A percentile compares a stretch with the other conserved stretches of the same genome.
phyloP scores from a whole-genome alignment of 2,888 invertebrate genomes.

The Apodemia zela region DNA sequence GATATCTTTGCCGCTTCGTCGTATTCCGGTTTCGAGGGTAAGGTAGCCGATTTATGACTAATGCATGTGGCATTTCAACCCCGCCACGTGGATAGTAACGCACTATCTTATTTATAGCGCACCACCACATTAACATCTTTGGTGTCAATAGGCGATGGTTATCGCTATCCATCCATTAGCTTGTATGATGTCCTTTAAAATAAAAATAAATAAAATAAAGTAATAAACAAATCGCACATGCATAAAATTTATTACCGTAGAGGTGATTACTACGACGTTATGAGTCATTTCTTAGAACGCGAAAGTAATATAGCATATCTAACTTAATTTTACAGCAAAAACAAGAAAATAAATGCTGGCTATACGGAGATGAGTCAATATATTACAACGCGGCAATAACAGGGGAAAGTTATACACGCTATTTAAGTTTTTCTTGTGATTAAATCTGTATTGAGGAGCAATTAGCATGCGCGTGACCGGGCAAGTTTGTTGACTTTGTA shows the following conservation, averaged over 20 bases:
- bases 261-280: not conserved
- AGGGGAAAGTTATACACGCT: conserved; percentile 20
- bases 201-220: not conserved
- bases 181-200: no score
- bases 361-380: conserved; percentile 17
- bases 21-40: no score
- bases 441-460: conserved; percentile 17
- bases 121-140: no score
- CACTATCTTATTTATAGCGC: no score
- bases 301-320: not conserved
- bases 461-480: conserved; percentile 17
- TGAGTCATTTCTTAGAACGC: not conserved
- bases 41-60: no score
- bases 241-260: no score
- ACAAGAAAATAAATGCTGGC: conserved; percentile 15
- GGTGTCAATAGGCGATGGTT: no score
- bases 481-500: conserved; percentile 20
- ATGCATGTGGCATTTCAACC: no score
- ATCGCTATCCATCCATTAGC: no score
- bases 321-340: conserved; percentile 1
- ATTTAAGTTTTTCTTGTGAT: conserved; percentile 18
- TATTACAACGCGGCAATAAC: conserved; percentile 10
- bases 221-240: not conserved
- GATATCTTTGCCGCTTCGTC: no score
- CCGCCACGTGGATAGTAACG: no score